These are phyloP conservation scores for Cettia cetti DNA, from an alignment of 2,113 vertebrate species.

Conservation along the genomic window DNA sequence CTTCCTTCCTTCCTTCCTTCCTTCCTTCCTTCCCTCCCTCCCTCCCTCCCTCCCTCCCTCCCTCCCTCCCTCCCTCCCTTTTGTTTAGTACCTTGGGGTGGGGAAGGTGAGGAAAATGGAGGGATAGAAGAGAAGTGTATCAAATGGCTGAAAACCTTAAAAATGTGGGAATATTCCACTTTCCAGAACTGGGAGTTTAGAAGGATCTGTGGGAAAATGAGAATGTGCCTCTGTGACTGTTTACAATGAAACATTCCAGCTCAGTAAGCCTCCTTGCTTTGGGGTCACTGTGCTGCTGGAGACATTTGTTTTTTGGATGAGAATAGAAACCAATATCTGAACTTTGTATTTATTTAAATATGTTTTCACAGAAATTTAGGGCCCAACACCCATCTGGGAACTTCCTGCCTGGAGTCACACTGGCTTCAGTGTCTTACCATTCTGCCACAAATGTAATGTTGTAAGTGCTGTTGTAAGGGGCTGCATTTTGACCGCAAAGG, in stretches of 20 bases:
- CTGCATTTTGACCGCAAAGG: background rate
- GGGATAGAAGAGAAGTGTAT: background rate
- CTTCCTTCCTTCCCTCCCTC: too few species aligned
- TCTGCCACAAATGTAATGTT: background rate
- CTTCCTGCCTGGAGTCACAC: background rate
- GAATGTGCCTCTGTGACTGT: background rate
- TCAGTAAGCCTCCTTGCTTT: background rate
- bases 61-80: too few species aligned
- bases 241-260: background rate
- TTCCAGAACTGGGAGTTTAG: background rate
- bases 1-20: too few species aligned
- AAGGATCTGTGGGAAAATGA: background rate
- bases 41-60: too few species aligned
- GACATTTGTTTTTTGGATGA: background rate
- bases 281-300: background rate
- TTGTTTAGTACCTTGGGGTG: background rate
- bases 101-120: background rate
- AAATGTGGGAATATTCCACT: background rate
- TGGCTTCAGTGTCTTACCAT: background rate
- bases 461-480: background rate
- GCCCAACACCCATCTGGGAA: background rate
- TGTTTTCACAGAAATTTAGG: background rate
- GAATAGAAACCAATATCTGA: background rate
- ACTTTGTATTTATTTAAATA: background rate
- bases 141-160: background rate